Base-by-base conservation (phyloP, 2,113 vertebrate species). In the Onychostoma macrolepis region DNA sequence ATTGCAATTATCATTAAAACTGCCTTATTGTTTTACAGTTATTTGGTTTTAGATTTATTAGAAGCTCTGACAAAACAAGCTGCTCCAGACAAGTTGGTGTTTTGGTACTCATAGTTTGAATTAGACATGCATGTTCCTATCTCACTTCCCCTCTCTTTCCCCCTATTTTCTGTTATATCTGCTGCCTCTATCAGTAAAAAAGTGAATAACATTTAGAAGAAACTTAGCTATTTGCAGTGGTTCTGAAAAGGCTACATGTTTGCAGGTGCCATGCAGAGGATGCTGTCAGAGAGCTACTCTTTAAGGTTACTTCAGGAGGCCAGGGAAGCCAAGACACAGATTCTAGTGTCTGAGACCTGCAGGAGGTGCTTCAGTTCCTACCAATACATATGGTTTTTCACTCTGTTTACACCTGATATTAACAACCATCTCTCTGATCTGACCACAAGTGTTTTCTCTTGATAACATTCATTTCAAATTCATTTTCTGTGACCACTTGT, bases 181-280 rank as follows among this genome's bases (percentile, higher is more conserved):
- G 4, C 69, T 38, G 33, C 36, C 21, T 56, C 53, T 9, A 21
- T 21, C 53, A 56, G 7, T 24, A 56, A 56, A 56, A 19, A 56
- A 12, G 33, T 30, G 12, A 38, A 38, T 36, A 21, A 72, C 19
- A 3, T 72, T 72, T 21, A 36, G 21, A 72, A 21, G 33, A 38
- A 71, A 13, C 26, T 71, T 17, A 4, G 33, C 10, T 26, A 30
- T 28, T 65, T 58, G 56, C 56, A 76, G 45, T 26, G n/a, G 45
- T 7, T 13, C 80, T 81, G 58, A 81, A 63, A 1, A 24, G 11
- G 43, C 43, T 77, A 0, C 89, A 28, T 92, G 33, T 90, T 79
- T 87, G 0, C 88, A 99, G 98, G 93, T 28, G 98, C 98, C 89
- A 99, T 99, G 98, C 97, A 98, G 89, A 96, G 96, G 92, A 97